Base-by-base conservation (phyloP, 2,113 vertebrate genomes). In the Calypte anna region DNA sequence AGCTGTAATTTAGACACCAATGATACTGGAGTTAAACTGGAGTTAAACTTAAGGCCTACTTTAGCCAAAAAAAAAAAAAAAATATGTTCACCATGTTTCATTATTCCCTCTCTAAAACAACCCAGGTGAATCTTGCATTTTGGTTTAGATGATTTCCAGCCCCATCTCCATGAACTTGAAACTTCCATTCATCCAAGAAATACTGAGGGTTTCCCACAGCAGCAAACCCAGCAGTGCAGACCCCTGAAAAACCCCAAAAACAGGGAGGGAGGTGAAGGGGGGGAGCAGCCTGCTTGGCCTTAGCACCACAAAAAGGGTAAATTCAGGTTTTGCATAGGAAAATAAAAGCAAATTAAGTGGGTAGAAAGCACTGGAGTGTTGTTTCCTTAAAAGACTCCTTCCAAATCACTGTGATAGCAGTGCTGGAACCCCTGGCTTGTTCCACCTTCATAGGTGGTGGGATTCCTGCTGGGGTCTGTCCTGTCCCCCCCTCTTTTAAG, bases 401-500 rank as follows among this genome's bases (percentile, higher is more conserved):
- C 61, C n/a, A 68, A 90, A 55, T 31, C 17, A 8, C 17, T 1
- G 12, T 0, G 8, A 6, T 9, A 20, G 11, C 57, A 13, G 40
- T 0, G 3, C 38, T 0, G 0, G 44, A 30, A 10, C 24, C 30
- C 24, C 11, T 5, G 2, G 5, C 21, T 89, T 8, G 0, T 19
- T 83, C 54, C 13, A n/a, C 22, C 70, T 44, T 66, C 9, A 8
- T 5, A 31, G 57, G 14, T 30, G 48, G 25, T 44, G 43, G 67
- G 38, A 50, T 38, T 38, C 36, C 36, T 38, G 58, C 58, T 10
- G 28, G 75, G 44, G 46, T 83, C 73, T 72, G 50, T 25, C 36
- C 55, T 0, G 1, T 7, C 19, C 74, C 33, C 43, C 43, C 21
- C 72, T 46, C 23, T 58, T 85, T 75, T 82, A 93, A 95, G 88